Evolutionary conservation across 1,140 invertebrate species (phyloP).

Genomic region (Spodoptera frugiperda): DNA sequence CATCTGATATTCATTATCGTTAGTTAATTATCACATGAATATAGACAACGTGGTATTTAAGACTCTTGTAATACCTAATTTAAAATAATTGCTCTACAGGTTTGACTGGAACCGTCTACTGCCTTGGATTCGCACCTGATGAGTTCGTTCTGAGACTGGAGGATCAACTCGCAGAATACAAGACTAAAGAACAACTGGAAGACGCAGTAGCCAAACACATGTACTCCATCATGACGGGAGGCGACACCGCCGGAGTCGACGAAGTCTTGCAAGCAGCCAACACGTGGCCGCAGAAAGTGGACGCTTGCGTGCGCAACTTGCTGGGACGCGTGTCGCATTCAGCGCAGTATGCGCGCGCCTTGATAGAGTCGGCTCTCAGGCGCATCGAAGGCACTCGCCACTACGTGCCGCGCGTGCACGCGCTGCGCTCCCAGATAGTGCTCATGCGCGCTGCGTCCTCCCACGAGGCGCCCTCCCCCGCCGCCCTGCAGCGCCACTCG

Average conservation of each 20-base stretch:
- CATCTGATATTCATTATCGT: too few species aligned
- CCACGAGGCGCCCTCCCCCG: background rate
- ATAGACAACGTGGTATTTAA: too few species aligned
- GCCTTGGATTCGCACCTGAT: constrained; percentile 63
- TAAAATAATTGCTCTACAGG: constrained; percentile 55
- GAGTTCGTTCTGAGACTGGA: constrained; percentile 57
- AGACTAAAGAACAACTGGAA: constrained; percentile 62
- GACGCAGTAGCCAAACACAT: constrained; percentile 62
- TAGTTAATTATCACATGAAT: too few species aligned
- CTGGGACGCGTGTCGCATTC: constrained; percentile 63
- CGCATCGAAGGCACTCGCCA: constrained; percentile 54
- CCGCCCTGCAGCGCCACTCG: background rate
- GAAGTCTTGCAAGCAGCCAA: constrained; percentile 22
- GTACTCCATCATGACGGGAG: constrained; percentile 57
- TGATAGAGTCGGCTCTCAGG: constrained; percentile 59
- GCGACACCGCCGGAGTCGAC: constrained; percentile 38
- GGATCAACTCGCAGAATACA: constrained; percentile 54
- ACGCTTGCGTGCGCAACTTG: constrained; percentile 56
- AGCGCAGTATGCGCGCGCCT: constrained; percentile 65
- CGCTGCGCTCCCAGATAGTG: constrained; percentile 62
- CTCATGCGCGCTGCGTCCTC: constrained; percentile 44
- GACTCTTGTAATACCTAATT: too few species aligned
- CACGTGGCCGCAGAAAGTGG: constrained; percentile 64
- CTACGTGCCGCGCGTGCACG: constrained; percentile 45
- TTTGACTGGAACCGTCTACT: constrained; percentile 68